These are phyloP conservation scores for Psephotus haematonotus DNA, from an alignment of 2,113 vertebrate species.

Conservation along the genomic window DNA sequence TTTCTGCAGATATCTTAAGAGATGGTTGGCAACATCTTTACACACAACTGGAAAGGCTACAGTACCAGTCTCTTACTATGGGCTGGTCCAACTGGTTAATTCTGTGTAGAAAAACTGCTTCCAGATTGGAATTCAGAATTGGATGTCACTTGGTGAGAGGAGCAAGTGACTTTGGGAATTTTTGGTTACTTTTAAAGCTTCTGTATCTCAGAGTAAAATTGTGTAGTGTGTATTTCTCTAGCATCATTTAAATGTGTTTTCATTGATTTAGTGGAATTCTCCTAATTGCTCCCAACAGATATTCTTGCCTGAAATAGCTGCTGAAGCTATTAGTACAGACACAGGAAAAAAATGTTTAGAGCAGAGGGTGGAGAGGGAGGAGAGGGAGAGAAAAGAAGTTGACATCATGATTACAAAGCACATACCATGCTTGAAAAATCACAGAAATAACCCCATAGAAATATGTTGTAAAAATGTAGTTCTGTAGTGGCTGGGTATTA, in stretches of 20 bases:
- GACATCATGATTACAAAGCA: neutral
- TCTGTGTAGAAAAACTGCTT: neutral
- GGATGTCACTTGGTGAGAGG: neutral
- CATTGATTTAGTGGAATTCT: neutral
- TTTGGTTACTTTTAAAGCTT: neutral
- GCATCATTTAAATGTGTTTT: neutral
- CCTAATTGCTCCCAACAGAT: neutral
- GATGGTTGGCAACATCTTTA: neutral
- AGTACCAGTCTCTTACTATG: neutral
- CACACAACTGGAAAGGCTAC: neutral
- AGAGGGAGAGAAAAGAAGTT: neutral
- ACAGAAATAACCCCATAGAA: neutral
- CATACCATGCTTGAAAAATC: neutral
- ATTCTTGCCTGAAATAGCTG: neutral
- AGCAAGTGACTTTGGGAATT: neutral
- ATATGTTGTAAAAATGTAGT: neutral
- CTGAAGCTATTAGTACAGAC: neutral
- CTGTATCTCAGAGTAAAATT: neutral
- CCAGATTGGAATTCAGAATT: neutral
- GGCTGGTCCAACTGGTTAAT: neutral
- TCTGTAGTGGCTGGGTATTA: neutral
- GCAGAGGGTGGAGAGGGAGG: neutral
- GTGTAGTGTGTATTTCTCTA: neutral
- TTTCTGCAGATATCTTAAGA: neutral
- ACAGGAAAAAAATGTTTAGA: neutral